Base-by-base conservation (phyloP, 2,888 invertebrate species). In the Lithophane socia region DNA sequence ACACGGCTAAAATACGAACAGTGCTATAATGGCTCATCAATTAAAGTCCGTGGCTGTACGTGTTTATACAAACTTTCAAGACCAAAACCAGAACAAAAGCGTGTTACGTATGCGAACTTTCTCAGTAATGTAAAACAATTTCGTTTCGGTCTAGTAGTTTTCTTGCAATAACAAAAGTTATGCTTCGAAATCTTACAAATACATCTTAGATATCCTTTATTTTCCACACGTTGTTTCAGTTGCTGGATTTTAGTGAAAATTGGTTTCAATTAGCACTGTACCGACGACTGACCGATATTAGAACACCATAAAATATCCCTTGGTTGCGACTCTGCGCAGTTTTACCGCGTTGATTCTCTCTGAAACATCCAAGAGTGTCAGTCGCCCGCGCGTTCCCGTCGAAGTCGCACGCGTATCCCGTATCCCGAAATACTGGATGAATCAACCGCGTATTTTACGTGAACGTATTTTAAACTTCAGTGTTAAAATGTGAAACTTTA, bases 291-390 rank as follows among this genome's bases (percentile, higher is more conserved):
- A 85, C 84, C 85, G 86, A 86, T 89, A 90, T 90, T 84, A 90
- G 87, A 90, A 87, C 84, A 85, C 85, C 86, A 89, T 90, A 85
- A 89, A 87, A 84, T 73, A 76, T 79, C 85, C 86, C 75, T 75
- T 84, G 71, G 84, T 54, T 66, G 79, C 86, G 85, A 83, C 81
- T 89, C 90, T 93, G 93, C 93, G 93, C 93, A 93, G 91, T 91
- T 89, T 84, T 89, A 87, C 78, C 84, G 89, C 88, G 89, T 90
- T 90, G 91, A 89, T 89, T 89, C 90, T 87, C 71, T 29, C 75
- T 83, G 85, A 86, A 90, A 82, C 86, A 88, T 90, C 87, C 87
- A 80, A 88, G 85, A 78, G 85, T 82, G 80, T 87, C 92, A 94
- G 94, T 94, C 90, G 91, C 88, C 87, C 90, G 90, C 91, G 90